A percentile compares a stretch with the other conserved stretches of the same genome.
phyloP scores from a whole-genome alignment of 2,113 vertebrate genomes.

The Oostethus manadensis region DNA sequence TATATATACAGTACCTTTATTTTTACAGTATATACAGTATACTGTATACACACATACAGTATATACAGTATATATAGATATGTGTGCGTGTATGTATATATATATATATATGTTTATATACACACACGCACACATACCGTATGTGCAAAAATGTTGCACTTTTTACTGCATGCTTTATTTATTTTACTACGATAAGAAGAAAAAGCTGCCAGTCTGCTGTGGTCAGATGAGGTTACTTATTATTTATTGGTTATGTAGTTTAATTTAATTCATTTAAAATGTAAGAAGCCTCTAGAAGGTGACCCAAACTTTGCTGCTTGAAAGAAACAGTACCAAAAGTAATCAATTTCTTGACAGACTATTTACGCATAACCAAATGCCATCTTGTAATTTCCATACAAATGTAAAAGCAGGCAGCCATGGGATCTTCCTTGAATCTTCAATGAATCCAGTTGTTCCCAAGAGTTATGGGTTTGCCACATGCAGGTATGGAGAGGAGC shows the following conservation, averaged over 20 bases:
- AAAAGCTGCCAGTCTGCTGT: not conserved
- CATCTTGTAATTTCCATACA: slow-evolving; percentile 77
- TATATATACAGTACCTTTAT: no score
- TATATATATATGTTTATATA: no score
- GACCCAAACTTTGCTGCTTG: slow-evolving; percentile 62
- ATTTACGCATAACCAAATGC: slow-evolving; percentile 68
- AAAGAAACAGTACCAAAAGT: slow-evolving; percentile 35
- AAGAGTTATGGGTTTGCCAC: slow-evolving; percentile 51
- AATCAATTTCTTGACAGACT: slow-evolving; percentile 57
- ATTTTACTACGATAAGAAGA: slow-evolving; percentile 8
- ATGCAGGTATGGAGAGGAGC: slow-evolving; percentile 46
- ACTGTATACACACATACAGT: no score
- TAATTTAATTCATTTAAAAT: slow-evolving; percentile 19
- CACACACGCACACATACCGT: no score
- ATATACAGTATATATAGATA: no score
- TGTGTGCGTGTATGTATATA: no score
- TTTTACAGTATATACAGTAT: no score
- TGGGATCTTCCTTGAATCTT: slow-evolving; percentile 72
- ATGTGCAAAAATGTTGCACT: no score
- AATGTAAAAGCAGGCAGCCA: slow-evolving; percentile 67
- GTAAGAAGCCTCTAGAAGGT: slow-evolving; percentile 39
- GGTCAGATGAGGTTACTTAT: slow-evolving; percentile 35
- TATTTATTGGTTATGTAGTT: no score
- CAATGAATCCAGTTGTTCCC: slow-evolving; percentile 71
- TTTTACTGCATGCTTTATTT: no score